phyloP scores from a whole-genome alignment of 2,888 invertebrate species.

The Alentia gelatinosa region DNA sequence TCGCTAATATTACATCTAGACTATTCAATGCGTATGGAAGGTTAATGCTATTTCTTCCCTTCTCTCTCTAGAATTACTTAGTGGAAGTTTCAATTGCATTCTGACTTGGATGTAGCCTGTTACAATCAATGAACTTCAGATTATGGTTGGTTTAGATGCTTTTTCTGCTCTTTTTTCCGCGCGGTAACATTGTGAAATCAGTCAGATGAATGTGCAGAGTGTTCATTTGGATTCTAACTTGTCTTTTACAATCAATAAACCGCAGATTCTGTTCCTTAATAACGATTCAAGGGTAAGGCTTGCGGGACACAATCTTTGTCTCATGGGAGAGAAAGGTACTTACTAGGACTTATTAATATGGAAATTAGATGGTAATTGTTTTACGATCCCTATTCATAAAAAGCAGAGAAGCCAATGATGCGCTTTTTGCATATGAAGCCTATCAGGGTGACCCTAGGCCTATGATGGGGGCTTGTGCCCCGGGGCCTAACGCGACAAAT shows the following conservation, averaged over 20 bases:
- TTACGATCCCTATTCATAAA: neutral
- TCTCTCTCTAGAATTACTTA: too few species aligned
- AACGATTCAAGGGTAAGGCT: neutral
- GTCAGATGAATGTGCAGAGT: too few species aligned
- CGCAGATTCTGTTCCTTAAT: too few species aligned
- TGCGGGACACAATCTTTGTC: neutral
- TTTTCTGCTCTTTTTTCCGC: too few species aligned
- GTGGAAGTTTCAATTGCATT: too few species aligned
- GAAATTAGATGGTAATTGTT: constrained; percentile 43
- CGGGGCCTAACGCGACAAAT: constrained; percentile 22
- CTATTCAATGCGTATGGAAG: neutral
- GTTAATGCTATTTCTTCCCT: neutral
- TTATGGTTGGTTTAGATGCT: too few species aligned
- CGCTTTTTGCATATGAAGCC: constrained; percentile 37
- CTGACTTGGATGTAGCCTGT: too few species aligned
- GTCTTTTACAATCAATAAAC: too few species aligned
- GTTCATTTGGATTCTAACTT: too few species aligned
- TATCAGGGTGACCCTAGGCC: constrained; percentile 17
- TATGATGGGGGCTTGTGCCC: neutral
- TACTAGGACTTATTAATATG: constrained; percentile 31
- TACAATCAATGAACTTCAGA: too few species aligned
- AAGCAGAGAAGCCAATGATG: constrained; percentile 20
- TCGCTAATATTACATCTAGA: neutral
- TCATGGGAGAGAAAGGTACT: constrained; percentile 4
- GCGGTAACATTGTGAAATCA: too few species aligned